A percentile compares a stretch with the other conserved stretches of the same genome.
phyloP scores from a whole-genome alignment of 2,888 invertebrate genomes.

The Lypha dubia region DNA sequence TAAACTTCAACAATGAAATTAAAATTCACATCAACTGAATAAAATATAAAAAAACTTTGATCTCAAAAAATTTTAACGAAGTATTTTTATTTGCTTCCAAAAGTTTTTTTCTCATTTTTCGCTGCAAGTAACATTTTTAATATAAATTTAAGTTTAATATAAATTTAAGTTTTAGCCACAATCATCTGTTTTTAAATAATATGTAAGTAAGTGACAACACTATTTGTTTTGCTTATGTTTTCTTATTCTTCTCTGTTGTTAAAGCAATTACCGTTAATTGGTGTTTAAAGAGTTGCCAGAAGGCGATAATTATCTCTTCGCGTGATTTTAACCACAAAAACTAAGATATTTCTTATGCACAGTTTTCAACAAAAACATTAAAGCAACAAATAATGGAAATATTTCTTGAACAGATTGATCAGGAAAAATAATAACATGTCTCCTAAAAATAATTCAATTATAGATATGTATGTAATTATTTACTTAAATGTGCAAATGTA shows the following conservation, averaged over 20 bases:
- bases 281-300: constrained; percentile 32
- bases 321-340: constrained; percentile 7
- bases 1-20: constrained; percentile 25
- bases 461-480: not conserved
- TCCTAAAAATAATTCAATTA: not conserved
- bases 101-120: constrained; percentile 37
- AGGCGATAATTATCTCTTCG: not conserved
- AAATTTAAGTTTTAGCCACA: constrained; percentile 5
- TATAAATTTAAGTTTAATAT: no score
- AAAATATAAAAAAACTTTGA: constrained; percentile 41
- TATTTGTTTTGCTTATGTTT: constrained; percentile 8
- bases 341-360: no score
- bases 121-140: not conserved
- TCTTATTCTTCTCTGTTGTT: not conserved
- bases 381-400: not conserved
- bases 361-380: not conserved
- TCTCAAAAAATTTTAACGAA: constrained; percentile 61
- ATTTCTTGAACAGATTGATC: not conserved
- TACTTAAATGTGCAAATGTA: not conserved
- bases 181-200: constrained; percentile 8
- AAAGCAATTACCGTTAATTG: constrained; percentile 45
- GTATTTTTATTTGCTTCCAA: not conserved
- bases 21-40: constrained; percentile 15
- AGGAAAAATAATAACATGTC: not conserved
- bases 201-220: not conserved